These are phyloP conservation scores for Drosophila subsilvestris DNA, from an alignment of 2,888 invertebrate genomes.

Conservation along the genomic window DNA sequence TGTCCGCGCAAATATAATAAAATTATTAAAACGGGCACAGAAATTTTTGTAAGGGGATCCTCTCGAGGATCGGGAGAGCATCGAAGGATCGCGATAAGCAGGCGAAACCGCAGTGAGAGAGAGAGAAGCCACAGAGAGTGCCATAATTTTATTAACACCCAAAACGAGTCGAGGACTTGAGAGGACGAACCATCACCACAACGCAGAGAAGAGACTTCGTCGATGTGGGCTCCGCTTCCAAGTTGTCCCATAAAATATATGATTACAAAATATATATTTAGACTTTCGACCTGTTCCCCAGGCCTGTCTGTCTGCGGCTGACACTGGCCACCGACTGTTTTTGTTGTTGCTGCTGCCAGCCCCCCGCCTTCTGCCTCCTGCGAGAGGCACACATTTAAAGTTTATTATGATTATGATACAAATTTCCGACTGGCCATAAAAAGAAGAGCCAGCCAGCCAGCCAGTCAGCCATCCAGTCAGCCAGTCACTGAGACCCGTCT, in stretches of 20 bases:
- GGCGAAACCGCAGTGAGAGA: not conserved
- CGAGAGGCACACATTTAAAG: slow-evolving; percentile 57
- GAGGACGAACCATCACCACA: slow-evolving; percentile 30
- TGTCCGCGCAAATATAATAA: slow-evolving; percentile 73
- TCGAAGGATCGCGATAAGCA: slow-evolving; percentile 54
- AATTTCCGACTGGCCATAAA: slow-evolving; percentile 66
- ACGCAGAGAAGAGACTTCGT: slow-evolving; percentile 25
- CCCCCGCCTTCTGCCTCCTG: not conserved
- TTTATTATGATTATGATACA: slow-evolving; percentile 74
- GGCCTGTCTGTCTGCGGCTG: not conserved
- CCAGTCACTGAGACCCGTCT: slow-evolving; percentile 3
- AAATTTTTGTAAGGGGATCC: slow-evolving; percentile 66
- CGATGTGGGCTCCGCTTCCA: not conserved
- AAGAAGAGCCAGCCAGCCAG: slow-evolving; percentile 2
- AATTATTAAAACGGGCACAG: slow-evolving; percentile 66
- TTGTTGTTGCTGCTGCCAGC: too few species aligned
- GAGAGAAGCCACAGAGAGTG: slow-evolving; percentile 28
- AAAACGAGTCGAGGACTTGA: slow-evolving; percentile 37
- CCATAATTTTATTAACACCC: slow-evolving; percentile 75
- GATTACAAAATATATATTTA: slow-evolving; percentile 76
- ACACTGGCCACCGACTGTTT: slow-evolving; percentile 20
- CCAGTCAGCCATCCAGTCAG: not conserved
- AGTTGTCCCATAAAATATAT: slow-evolving; percentile 76
- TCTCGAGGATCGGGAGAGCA: slow-evolving; percentile 5
- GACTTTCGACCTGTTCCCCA: slow-evolving; percentile 46